Evolutionary conservation across 2,888 invertebrate species (phyloP), one percentile per base, ranked within the genome.

Genomic region (Cepaea hortensis): DNA sequence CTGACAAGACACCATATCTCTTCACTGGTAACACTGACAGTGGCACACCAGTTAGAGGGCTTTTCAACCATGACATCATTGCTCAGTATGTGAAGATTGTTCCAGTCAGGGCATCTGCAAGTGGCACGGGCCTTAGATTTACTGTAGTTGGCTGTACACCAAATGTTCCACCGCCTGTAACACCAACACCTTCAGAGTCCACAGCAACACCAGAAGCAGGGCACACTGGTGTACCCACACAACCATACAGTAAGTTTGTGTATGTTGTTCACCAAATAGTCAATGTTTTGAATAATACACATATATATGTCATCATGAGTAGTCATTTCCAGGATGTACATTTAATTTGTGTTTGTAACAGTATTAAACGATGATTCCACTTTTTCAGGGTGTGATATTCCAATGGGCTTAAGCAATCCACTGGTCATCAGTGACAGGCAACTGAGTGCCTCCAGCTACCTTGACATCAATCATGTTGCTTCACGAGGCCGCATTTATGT

Each of bases 81-180:
- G 91, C 91, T 3, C 91, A 90, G 82, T 91, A 90, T 81, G 89
- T 93, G 50, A 89, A 91, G 48, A 88, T 93, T 50, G 90, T 91
- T 79, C 92, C 92, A 3, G 82, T 89, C 5, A 86, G 82, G 1
- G 90, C 90, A 85, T 87, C 90, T 20, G 88, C 90, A 6, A 81
- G 84, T 0, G 90, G 90, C n/a, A 85, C 90, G 23, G 91, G 90
- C 11, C 85, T 92, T 50, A 86, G 93, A 35, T 89, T 91, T 68
- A 91, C 92, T 79, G 87, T 93, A 35, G 73, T 92, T 3, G 93
- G 93, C n/a, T 93, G 93, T 87, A 90, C 89, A 55, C 91, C 91
- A 48, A 90, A 90, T 75, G 81, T 84, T 23, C 90, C 91, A 35
- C 81, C 84, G 61, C 85, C 87, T 23, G 85, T 80, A 61, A 85